Evolutionary conservation across 1,140 invertebrate genomes (phyloP).

Genomic region (Cyphomyrmex costatus): DNA sequence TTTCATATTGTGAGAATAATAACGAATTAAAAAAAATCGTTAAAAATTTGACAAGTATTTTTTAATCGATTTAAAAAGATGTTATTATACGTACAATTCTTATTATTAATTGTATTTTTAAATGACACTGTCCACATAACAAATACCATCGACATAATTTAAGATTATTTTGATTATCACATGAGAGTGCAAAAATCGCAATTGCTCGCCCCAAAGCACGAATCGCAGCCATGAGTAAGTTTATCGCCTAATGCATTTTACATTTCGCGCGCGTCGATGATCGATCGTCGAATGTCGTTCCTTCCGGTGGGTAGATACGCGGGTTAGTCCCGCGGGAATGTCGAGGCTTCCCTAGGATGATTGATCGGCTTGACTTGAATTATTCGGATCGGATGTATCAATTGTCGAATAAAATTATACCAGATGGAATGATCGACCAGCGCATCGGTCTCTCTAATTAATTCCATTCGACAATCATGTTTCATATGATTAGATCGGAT

Average conservation of each 20-base stretch:
- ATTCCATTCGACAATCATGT: slow-evolving; percentile 22
- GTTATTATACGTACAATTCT: not conserved
- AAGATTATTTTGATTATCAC: slow-evolving; percentile 27
- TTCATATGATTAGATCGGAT: slow-evolving; percentile 13
- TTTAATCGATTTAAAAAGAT: not conserved
- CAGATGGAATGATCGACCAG: slow-evolving; percentile 34
- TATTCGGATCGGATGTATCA: slow-evolving; percentile 42
- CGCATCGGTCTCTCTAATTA: slow-evolving; percentile 43
- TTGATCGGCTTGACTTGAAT: slow-evolving; percentile 58
- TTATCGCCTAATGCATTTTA: slow-evolving; percentile 72
- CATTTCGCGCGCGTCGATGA: slow-evolving; percentile 67
- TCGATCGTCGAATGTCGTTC: slow-evolving; percentile 54
- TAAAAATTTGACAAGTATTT: not conserved
- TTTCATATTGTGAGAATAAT: not conserved
- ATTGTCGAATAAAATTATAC: slow-evolving; percentile 67
- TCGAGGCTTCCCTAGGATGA: slow-evolving; percentile 30
- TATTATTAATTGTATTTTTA: not conserved
- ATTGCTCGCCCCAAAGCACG: slow-evolving; percentile 17
- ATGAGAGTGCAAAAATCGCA: slow-evolving; percentile 21
- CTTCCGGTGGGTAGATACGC: slow-evolving; percentile 47
- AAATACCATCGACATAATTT: not conserved
- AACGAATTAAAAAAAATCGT: not conserved
- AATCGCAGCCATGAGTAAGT: slow-evolving; percentile 60
- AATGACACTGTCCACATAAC: not conserved
- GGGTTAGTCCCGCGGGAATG: slow-evolving; percentile 39